Percentiles rank a stretch among this genome's conserved stretches.
Evolutionary conservation across 2,888 invertebrate species (phyloP).

Genomic region (Eremobia ochroleuca): DNA sequence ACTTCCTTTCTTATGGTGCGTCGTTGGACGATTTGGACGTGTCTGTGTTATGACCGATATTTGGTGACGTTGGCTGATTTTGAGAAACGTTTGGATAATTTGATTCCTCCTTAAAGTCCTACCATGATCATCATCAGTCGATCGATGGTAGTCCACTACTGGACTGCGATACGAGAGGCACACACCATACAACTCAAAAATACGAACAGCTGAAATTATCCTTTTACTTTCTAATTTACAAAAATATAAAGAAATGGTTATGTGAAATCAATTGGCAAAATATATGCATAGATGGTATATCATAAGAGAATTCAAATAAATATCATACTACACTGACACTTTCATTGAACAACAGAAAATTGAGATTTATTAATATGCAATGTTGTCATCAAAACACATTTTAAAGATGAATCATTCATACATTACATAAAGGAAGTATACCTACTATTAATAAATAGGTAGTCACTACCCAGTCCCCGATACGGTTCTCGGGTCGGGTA

Average conservation of each 20-base stretch:
- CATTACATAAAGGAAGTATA: not conserved
- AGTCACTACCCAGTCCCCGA: not conserved
- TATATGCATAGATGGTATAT: too few relatives aligned
- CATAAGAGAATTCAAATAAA: too few relatives aligned
- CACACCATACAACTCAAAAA: not conserved
- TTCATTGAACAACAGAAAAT: not conserved
- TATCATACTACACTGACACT: not conserved
- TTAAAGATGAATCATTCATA: not conserved
- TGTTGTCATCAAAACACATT: not conserved
- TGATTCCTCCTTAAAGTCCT: not conserved
- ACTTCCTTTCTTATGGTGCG: slow-evolving; percentile 53
- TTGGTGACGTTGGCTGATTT: not conserved
- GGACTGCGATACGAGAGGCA: too few relatives aligned
- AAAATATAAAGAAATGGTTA: not conserved
- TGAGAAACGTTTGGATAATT: not conserved
- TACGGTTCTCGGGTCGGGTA: too few relatives aligned
- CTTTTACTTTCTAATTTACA: not conserved
- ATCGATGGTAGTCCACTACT: not conserved
- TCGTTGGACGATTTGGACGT: slow-evolving; percentile 30
- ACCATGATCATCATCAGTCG: not conserved
- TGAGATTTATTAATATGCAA: not conserved
- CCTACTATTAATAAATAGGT: not conserved
- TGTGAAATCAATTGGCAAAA: not conserved
- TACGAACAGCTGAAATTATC: not conserved
- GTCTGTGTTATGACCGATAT: slow-evolving; percentile 17